Evolutionary conservation across 1,140 invertebrate species (phyloP).

Genomic region (Bicyclus anynana): DNA sequence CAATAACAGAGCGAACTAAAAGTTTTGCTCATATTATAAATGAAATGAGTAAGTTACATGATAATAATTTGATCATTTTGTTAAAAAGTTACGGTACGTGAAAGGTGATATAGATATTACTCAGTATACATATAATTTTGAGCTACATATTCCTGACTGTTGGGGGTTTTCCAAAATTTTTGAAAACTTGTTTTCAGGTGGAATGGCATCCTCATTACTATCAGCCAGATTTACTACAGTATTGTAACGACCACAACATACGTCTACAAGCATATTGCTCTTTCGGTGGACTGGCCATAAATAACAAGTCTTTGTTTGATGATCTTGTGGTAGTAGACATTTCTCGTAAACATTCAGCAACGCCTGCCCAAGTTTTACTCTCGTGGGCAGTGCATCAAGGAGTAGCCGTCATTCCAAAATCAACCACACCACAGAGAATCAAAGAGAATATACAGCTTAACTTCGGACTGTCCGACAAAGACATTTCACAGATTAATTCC

Average conservation of each 20-base stretch:
- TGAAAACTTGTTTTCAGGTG: constrained; percentile 80
- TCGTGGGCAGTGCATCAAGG: constrained; percentile 83
- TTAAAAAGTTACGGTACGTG: too few species aligned
- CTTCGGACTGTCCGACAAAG: constrained; percentile 76
- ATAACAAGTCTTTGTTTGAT: constrained; percentile 77
- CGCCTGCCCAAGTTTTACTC: constrained; percentile 83
- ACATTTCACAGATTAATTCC: constrained; percentile 78
- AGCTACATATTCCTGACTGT: too few species aligned
- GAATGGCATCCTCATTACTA: constrained; percentile 89
- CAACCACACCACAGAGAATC: constrained; percentile 80
- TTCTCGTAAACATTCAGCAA: constrained; percentile 78
- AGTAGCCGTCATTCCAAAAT: constrained; percentile 85
- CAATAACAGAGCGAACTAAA: constrained; percentile 11
- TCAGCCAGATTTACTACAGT: constrained; percentile 80
- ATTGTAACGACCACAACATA: constrained; percentile 83
- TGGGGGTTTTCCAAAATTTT: too few species aligned
- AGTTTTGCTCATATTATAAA: too few species aligned
- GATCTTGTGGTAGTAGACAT: constrained; percentile 79
- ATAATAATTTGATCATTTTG: too few species aligned
- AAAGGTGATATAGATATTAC: too few species aligned
- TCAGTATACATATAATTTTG: too few species aligned
- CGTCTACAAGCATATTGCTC: constrained; percentile 89
- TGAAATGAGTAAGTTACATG: too few species aligned
- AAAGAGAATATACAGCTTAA: constrained; percentile 82
- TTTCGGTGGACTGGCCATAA: constrained; percentile 81